Conservation (phyloP, 2,113 vertebrate genomes). For the Gymnogyps californianus region DNA sequence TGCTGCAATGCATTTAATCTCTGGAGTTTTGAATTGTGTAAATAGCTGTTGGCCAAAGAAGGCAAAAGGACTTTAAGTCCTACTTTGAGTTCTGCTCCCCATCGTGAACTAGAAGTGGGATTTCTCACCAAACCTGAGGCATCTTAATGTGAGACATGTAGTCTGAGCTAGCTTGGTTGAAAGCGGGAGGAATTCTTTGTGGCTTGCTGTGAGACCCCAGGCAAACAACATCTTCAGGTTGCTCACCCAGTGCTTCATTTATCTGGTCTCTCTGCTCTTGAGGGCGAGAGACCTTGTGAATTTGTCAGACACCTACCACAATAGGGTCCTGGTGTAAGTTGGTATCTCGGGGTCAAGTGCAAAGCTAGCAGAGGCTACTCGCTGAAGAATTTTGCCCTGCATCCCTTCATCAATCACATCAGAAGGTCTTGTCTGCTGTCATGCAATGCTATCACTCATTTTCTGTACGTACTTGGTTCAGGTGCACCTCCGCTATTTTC, state of each 20-base stretch:
- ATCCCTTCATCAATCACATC: neutral
- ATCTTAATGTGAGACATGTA: neutral
- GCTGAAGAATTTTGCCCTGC: neutral
- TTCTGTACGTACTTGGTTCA: neutral
- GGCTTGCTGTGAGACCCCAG: neutral
- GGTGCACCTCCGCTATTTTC: neutral
- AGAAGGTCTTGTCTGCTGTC: neutral
- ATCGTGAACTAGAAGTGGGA: fast-evolving
- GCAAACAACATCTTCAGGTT: neutral
- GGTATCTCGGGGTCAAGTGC: neutral
- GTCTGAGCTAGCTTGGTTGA: neutral
- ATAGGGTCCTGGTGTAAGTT: fast-evolving
- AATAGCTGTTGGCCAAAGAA: neutral
- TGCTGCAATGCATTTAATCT: neutral
- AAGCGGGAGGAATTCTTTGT: neutral
- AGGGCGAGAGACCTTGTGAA: neutral
- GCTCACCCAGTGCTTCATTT: neutral
- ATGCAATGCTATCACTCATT: neutral
- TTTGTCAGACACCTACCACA: neutral
- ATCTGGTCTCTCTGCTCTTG: neutral
- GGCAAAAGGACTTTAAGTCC: neutral
- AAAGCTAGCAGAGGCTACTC: neutral
- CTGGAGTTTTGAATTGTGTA: neutral
- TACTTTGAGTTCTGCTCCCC: neutral
- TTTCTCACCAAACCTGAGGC: neutral